These are phyloP conservation scores for Brachyhypopomus occidentalis DNA, from an alignment of 2,113 vertebrate genomes.

Conservation along the genomic window DNA sequence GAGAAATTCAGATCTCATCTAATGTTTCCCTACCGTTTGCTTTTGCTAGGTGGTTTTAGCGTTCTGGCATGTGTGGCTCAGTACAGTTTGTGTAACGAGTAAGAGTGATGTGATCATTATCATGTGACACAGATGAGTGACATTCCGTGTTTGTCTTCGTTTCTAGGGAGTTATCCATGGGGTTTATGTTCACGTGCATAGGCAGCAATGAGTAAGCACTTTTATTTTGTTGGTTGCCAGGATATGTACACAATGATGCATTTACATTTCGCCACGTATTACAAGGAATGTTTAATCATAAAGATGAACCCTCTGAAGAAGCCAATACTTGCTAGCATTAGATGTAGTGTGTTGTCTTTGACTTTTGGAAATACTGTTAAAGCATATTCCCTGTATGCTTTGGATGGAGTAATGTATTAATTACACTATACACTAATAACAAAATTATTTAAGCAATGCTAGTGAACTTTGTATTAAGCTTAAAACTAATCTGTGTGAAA, in stretches of 20 bases:
- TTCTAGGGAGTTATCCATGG: constrained; percentile 4
- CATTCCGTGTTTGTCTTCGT: not conserved
- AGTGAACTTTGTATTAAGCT: constrained; percentile 7
- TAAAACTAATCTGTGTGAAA: not conserved
- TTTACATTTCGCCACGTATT: constrained; percentile 16
- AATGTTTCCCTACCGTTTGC: too few species aligned
- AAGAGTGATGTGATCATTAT: not conserved
- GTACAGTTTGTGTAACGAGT: not conserved
- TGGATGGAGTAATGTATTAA: not conserved
- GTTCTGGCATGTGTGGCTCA: not conserved
- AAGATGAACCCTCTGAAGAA: constrained; percentile 12
- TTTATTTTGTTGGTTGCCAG: constrained; percentile 25
- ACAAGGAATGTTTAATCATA: not conserved
- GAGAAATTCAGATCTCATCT: too few species aligned
- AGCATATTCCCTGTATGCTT: not conserved
- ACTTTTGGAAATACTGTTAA: too few species aligned
- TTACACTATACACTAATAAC: not conserved
- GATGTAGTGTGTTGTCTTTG: too few species aligned
- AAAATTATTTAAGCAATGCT: not conserved
- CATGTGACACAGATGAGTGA: not conserved
- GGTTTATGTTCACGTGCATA: constrained; percentile 19
- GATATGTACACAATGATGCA: not conserved
- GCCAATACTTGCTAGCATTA: not conserved
- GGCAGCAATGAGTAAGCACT: not conserved
- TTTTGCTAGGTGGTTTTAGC: too few species aligned